phyloP scores from a whole-genome alignment of 1,140 invertebrate species.

The Listronotus oregonensis region DNA sequence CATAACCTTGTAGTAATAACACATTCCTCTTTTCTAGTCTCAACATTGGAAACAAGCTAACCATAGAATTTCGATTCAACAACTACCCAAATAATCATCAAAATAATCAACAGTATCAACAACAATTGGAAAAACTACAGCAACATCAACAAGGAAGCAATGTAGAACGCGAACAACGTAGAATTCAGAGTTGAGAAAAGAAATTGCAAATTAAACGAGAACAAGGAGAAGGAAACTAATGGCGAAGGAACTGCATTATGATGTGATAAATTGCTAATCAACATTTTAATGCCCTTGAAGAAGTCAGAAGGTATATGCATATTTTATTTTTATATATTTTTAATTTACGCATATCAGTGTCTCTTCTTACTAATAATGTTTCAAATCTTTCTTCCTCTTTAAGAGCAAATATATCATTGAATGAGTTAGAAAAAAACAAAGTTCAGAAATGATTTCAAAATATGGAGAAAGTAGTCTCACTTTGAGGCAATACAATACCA shows the following conservation, averaged over 20 bases:
- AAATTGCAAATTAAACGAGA: constrained; percentile 72
- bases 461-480: constrained; percentile 93
- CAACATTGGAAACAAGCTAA: constrained; percentile 49
- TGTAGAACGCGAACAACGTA: constrained; percentile 71
- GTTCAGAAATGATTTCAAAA: constrained; percentile 80
- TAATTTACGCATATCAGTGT: background rate
- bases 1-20: too few relatives aligned
- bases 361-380: too few relatives aligned
- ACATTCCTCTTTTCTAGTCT: constrained; percentile 39
- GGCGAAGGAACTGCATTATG: constrained; percentile 68
- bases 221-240: constrained; percentile 63
- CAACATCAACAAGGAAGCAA: constrained; percentile 51
- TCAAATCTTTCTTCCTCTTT: too few relatives aligned
- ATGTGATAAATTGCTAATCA: constrained; percentile 92
- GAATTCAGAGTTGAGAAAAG: constrained; percentile 85
- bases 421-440: constrained; percentile 75
- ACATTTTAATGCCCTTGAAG: constrained; percentile 91
- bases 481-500: constrained; percentile 87
- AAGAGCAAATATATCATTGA: too few relatives aligned
- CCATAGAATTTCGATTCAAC: constrained; percentile 41
- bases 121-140: constrained; percentile 33
- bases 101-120: constrained; percentile 10
- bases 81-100: constrained; percentile 18
- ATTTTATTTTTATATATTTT: background rate
- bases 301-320: constrained; percentile 67